phyloP scores from a whole-genome alignment of 2,797 vertebrate genomes.

The Tinamus major region DNA sequence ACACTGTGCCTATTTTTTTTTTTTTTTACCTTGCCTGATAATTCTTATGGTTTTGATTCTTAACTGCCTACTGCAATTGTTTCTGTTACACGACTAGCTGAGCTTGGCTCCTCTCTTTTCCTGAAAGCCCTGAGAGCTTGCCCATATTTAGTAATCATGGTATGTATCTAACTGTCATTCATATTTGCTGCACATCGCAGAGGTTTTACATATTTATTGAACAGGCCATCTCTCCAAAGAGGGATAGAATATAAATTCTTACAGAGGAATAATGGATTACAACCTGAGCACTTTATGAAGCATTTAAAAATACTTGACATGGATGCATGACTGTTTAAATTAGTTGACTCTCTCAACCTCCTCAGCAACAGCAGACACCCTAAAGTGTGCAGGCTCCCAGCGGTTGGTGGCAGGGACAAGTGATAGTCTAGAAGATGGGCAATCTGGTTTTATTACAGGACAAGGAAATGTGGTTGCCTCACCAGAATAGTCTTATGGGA shows the following conservation, averaged over 20 bases:
- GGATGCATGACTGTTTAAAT: background rate
- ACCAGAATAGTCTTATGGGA: background rate
- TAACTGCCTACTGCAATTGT: background rate
- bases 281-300: background rate
- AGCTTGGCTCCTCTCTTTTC: background rate
- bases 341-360: background rate
- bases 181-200: background rate
- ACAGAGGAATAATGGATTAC: background rate
- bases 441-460: background rate
- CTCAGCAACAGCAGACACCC: background rate
- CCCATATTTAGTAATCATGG: background rate
- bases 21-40: too few species aligned
- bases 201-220: background rate
- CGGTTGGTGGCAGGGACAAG: background rate
- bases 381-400: slow-evolving; percentile 3
- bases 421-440: background rate
- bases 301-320: background rate
- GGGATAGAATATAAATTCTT: background rate
- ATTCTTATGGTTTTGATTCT: background rate
- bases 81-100: background rate
- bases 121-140: background rate
- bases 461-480: background rate
- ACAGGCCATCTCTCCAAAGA: background rate
- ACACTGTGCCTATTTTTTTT: background rate
- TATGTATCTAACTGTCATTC: background rate